Conservation (phyloP, 2,113 vertebrate genomes). For the Gopherus flavomarginatus region DNA sequence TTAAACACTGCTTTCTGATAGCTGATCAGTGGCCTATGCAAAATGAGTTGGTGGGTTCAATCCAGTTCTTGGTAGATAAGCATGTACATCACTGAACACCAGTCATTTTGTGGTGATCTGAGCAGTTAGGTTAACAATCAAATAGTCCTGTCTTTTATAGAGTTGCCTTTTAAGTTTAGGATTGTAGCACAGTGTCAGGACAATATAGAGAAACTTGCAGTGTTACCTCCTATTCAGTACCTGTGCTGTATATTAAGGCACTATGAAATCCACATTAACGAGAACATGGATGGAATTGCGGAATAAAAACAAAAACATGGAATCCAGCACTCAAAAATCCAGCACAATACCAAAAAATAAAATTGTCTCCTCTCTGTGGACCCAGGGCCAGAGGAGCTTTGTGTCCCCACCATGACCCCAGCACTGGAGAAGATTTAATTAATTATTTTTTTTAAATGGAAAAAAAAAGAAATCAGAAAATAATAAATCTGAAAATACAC, state of each 20-base stretch:
- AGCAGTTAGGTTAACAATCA: accelerated
- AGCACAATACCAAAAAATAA: no score
- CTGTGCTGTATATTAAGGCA: not conserved
- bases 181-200: accelerated
- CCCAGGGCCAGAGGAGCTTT: no score
- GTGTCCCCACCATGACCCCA: no score
- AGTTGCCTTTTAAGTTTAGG: not conserved
- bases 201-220: not conserved
- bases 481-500: no score
- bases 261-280: no score
- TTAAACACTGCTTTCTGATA: not conserved
- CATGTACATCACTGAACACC: not conserved
- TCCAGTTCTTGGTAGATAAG: not conserved
- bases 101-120: not conserved
- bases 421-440: no score
- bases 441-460: no score
- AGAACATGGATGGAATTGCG: no score
- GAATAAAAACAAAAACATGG: no score
- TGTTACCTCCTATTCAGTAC: not conserved
- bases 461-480: no score
- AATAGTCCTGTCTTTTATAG: not conserved
- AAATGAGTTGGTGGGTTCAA: not conserved
- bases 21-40: not conserved
- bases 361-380: no score
- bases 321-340: no score